Evolutionary conservation across 2,797 vertebrate genomes (phyloP).

Genomic region (Epinephelus coioides): DNA sequence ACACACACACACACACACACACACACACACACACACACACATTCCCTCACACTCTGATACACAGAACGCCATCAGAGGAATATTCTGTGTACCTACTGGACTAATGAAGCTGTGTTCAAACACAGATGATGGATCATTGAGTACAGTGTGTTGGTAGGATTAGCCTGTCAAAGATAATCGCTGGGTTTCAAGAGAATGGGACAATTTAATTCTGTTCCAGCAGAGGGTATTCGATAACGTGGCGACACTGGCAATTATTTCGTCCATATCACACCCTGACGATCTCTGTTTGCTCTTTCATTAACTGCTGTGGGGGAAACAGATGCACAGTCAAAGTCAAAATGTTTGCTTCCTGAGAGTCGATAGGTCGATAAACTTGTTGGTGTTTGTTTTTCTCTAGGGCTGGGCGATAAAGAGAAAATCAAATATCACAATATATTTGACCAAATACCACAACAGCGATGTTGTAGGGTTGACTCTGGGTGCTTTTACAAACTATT

Average conservation of each 20-base stretch:
- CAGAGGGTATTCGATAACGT: slow-evolving; percentile 52
- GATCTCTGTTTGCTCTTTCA: slow-evolving; percentile 48
- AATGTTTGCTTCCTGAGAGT: slow-evolving; percentile 23
- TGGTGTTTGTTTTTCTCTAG: background rate
- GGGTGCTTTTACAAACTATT: no score
- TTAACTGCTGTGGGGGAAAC: slow-evolving; percentile 32
- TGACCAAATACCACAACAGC: no score
- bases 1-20: background rate
- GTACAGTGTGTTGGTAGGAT: slow-evolving; percentile 60
- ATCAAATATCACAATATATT: no score
- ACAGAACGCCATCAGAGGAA: slow-evolving; percentile 33
- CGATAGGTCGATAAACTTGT: background rate
- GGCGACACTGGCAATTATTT: slow-evolving; percentile 63
- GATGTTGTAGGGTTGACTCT: no score
- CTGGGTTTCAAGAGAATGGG: slow-evolving; percentile 52
- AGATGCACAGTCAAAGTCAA: slow-evolving; percentile 28
- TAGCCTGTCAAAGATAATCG: slow-evolving; percentile 72
- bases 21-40: slow-evolving; percentile 24
- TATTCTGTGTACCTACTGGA: slow-evolving; percentile 40
- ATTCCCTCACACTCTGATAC: slow-evolving; percentile 9
- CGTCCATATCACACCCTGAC: slow-evolving; percentile 28
- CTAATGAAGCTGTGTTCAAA: slow-evolving; percentile 72
- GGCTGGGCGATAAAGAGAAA: no score
- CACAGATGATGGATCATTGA: slow-evolving; percentile 72
- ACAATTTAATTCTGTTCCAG: slow-evolving; percentile 66